Base-by-base conservation (phyloP, 2,888 invertebrate genomes). In the Drosophila basisetae region DNA sequence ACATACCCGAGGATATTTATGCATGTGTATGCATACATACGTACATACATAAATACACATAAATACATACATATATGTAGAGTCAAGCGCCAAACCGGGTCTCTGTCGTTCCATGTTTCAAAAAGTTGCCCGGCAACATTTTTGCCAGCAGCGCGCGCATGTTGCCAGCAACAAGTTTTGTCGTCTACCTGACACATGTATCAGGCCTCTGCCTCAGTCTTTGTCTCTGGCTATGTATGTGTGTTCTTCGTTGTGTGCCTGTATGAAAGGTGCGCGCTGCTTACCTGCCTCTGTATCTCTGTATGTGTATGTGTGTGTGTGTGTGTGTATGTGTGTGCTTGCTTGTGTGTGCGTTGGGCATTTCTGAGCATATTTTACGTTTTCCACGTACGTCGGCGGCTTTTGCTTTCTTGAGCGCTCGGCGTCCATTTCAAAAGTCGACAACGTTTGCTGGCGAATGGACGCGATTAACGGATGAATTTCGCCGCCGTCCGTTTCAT, bases 391-490 rank as follows among this genome's bases (percentile, higher is more conserved):
- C 73, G 66, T 68, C 82, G 75, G 76, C 80, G 83, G 83, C 80
- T 83, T 86, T 83, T 89, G 90, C 83, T 83, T 83, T 84, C 86
- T 83, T 89, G 84, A 83, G 83, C 72, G 62, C 61, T 71, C 73
- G 67, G 91, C 92, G 91, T 92, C 89, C 90, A 91, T 91, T 92
- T 92, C 89, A 92, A 92, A 92, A 92, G 91, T 90, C 90, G 91
- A 89, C 91, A 91, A 90, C 91, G 88, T 91, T 92, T 92, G 91
- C 91, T 92, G 88, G 91, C 90, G 92, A 92, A 88, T 91, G 92
- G 92, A 92, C 91, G 92, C 90, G 89, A 90, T 91, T 92, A 90
- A 85, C 92, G 92, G 91, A 91, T 84, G 83, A 90, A 81, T 50
- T 78, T 56, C 55, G 66, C 55, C 50, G 64, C 35, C 60, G 60